A percentile compares a stretch with the other conserved stretches of the same genome.
Evolutionary conservation across 92 coral and sea anemone species (phyloP).

Genomic region (Meandrina meandrites): DNA sequence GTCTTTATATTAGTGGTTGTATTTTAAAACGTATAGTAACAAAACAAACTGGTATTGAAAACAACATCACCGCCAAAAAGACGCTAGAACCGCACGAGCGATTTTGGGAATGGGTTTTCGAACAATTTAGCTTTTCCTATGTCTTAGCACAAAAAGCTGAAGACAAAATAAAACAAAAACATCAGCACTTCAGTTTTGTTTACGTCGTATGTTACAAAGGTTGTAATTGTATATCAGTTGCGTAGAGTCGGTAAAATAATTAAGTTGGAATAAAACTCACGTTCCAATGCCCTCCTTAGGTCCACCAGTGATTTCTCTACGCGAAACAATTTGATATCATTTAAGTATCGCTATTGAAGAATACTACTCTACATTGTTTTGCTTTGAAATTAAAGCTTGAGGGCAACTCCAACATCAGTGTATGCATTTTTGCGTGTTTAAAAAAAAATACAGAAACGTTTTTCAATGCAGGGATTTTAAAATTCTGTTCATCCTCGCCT

Average conservation of each 20-base stretch:
- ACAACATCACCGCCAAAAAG: not conserved
- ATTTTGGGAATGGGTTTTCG: not conserved
- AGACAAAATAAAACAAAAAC: not conserved
- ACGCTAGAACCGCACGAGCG: not conserved
- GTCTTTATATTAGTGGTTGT: not conserved
- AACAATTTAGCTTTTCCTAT: not conserved
- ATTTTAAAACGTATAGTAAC: not conserved
- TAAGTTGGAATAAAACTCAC: not conserved
- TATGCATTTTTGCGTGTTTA: no score
- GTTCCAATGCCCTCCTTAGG: not conserved
- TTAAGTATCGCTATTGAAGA: no score
- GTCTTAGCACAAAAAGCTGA: not conserved
- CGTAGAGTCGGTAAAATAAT: not conserved
- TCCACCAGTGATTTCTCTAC: no score
- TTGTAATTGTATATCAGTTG: not conserved
- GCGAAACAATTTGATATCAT: no score
- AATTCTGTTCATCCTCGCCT: no score
- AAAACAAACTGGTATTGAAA: slow-evolving; percentile 2
- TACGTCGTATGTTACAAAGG: not conserved
- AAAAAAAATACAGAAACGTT: no score
- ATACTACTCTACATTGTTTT: no score
- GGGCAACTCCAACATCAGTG: no score
- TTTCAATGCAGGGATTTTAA: no score
- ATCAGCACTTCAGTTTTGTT: not conserved
- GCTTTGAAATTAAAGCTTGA: no score